Percentiles rank a stretch among this genome's conserved stretches.
Conservation (phyloP, 37 sponge, comb jelly and placozoan genomes). For the Axinella damicornis region DNA sequence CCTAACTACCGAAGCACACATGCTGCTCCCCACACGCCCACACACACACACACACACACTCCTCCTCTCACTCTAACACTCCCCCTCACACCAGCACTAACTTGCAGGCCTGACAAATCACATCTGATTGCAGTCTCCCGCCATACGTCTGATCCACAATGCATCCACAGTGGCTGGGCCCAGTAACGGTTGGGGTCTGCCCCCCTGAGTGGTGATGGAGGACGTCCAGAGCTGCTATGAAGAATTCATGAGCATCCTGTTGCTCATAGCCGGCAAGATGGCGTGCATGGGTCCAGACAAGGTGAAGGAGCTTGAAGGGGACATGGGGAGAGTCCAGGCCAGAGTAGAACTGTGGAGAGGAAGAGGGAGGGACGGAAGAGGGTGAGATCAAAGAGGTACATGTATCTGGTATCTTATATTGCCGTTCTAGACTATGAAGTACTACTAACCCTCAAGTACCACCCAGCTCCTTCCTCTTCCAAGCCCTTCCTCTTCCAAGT, state of each 20-base stretch:
- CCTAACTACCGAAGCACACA: not conserved
- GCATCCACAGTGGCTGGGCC: slow-evolving; percentile 75
- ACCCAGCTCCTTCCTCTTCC: too few relatives aligned
- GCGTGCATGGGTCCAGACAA: slow-evolving; percentile 96
- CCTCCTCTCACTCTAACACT: too few relatives aligned
- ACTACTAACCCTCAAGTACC: too few relatives aligned
- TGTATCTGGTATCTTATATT: too few relatives aligned
- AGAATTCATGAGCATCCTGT: slow-evolving; percentile 99
- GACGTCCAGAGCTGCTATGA: slow-evolving; percentile 90
- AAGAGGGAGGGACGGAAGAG: not conserved
- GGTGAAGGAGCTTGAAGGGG: slow-evolving; percentile 91
- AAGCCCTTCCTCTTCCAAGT: too few relatives aligned
- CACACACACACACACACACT: not conserved
- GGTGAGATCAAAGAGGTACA: not conserved
- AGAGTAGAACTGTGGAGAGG: slow-evolving; percentile 81
- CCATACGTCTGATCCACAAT: slow-evolving; percentile 92
- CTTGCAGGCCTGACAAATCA: slow-evolving; percentile 85
- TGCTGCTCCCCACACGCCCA: not conserved
- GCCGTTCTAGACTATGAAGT: too few relatives aligned
- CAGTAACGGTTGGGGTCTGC: slow-evolving; percentile 66
- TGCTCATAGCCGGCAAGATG: slow-evolving; percentile 98
- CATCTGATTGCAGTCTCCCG: slow-evolving; percentile 93
- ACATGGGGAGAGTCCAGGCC: slow-evolving; percentile 79
- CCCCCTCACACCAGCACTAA: slow-evolving; percentile 24
- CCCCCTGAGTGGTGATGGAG: slow-evolving; percentile 93